Evolutionary conservation across 35 echinoderm and acorn worm genomes (phyloP).

Genomic region (Heliocidaris tuberculata): DNA sequence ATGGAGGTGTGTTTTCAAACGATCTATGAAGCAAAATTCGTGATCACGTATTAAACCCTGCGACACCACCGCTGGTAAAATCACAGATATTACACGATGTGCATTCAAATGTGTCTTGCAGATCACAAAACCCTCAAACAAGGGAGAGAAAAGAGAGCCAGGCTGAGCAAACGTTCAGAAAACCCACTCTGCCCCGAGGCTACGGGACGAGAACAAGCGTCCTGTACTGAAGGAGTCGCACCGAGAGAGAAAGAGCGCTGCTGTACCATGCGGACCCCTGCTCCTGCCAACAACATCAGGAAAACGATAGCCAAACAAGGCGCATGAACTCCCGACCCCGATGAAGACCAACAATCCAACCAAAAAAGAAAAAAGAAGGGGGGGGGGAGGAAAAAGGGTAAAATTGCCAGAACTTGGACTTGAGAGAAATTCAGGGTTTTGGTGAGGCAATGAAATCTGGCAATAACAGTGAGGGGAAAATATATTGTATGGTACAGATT

Average conservation of each 20-base stretch:
- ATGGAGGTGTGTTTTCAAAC: neutral
- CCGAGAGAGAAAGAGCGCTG: constrained; percentile 24
- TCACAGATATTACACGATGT: constrained; percentile 11
- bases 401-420: neutral
- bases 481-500: no score
- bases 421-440: neutral
- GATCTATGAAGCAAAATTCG: neutral
- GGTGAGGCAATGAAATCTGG: neutral
- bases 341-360: constrained; percentile 9
- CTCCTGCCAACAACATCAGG: constrained; percentile 24
- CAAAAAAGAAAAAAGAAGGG: constrained; percentile 6
- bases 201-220: constrained; percentile 31
- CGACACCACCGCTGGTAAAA: neutral
- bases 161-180: constrained; percentile 34
- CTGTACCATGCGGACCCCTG: neutral
- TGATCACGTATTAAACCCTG: neutral
- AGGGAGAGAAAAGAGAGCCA: neutral
- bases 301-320: constrained; percentile 48
- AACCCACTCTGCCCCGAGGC: constrained; percentile 37
- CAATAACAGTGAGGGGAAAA: neutral
- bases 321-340: constrained; percentile 26
- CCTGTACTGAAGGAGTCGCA: constrained; percentile 17
- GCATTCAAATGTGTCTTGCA: constrained; percentile 34
- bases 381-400: neutral
- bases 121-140: constrained; percentile 39